Evolutionary conservation across 2,797 vertebrate species (phyloP), one percentile per base, ranked within the genome.

Genomic region (Melanogrammus aeglefinus): DNA sequence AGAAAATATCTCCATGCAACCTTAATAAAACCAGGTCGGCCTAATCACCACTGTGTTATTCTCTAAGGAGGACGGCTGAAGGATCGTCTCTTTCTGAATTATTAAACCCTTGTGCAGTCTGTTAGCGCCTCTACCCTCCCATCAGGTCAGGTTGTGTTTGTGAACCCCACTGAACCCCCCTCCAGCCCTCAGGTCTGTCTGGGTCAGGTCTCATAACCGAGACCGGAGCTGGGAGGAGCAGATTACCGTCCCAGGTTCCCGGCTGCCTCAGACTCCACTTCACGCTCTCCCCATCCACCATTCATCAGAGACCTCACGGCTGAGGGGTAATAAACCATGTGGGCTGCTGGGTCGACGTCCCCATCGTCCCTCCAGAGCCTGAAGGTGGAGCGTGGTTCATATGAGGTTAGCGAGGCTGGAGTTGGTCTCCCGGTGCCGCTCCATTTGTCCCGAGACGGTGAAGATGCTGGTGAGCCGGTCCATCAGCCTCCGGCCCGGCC

Each of bases 351-450:
- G 51, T 29, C 4, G 72, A 31, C 63, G 39, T 27, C 41, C 78
- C 63, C 29, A 33, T 77, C 51, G 72, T 70, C 72, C 78, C 3
- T 21, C 16, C 16, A 21, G 18, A 51, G 47, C 14, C 47, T 14
- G 47, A 51, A 1, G 14, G 72, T 10, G 27, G 27, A 4, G 8
- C 2, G 3, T 2, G 6, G 69, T 74, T 97, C 93, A 99, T 90
- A 99, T 96, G 74, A 99, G 95, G 90, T 96, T 98, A 81, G 97
- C 96, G 87, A 97, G 93, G 87, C 98, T 99, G 83, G 98, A 98
- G 33, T 96, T 95, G 21, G 97, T 96, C 91, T 97, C 96, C 80
- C 94, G 93, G 82, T 91, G 92, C 12, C 87, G 84, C 73, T 94
- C 88, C 6, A 97, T 92, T 77, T 85, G 96, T 87, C 96, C 96